phyloP scores from a whole-genome alignment of 2,113 vertebrate genomes.

The Rynchops niger region DNA sequence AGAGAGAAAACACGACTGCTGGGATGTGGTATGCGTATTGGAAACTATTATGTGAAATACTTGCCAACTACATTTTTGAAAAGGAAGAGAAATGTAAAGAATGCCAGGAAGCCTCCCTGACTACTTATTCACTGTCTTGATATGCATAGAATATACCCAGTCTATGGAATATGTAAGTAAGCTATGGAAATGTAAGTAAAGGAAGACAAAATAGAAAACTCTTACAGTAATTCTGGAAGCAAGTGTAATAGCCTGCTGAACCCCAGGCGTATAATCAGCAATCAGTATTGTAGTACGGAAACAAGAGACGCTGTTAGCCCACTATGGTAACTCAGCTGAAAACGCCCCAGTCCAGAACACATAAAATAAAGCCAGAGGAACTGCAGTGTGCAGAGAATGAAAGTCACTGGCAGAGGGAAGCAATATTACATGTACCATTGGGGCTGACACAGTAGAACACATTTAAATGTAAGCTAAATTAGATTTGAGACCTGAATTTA shows the following conservation, averaged over 20 bases:
- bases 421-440: neutral
- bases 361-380: neutral
- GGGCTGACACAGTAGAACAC: neutral
- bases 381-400: neutral
- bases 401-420: neutral
- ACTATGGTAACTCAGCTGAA: neutral
- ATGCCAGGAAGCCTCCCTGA: neutral
- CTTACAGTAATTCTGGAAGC: neutral
- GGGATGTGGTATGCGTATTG: neutral
- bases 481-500: neutral
- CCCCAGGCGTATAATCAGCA: neutral
- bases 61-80: neutral
- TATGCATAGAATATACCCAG: accelerated
- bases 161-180: neutral
- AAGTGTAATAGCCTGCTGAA: neutral
- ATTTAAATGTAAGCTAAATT: neutral
- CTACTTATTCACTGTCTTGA: neutral
- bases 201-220: neutral
- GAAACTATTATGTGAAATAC: neutral
- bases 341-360: neutral
- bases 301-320: neutral
- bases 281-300: neutral
- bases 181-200: neutral
- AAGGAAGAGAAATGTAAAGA: neutral
- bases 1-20: neutral